Base-by-base conservation (phyloP, 2,113 vertebrate genomes). In the Notarius quadriscutis region DNA sequence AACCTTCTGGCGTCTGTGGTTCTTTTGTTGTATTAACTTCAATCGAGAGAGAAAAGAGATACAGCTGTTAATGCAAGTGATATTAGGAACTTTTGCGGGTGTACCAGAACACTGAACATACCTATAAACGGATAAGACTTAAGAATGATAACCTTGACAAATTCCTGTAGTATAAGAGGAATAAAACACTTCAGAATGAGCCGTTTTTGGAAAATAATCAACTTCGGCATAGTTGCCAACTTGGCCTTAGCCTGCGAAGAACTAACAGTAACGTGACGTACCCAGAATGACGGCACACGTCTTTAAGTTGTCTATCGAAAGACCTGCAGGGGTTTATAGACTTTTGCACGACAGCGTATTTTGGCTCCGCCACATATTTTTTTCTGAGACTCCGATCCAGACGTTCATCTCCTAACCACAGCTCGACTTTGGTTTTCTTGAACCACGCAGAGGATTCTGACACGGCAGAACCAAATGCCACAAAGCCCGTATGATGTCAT, bases 401-500 rank as follows among this genome's bases (percentile, higher is more conserved):
- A 20, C 72, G 0, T 30, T 58, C 41, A 62, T 25, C 22, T 63
- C 34, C 58, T 30, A 58, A 53, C 72, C 72, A 1, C 82, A 78
- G 58, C 60, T 65, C 14, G 27, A 25, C 57, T 72, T 62, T 53
- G 55, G 20, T 27, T 48, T 77, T 27, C 71, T 50, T 63, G 71
- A 85, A 85, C 71, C 55, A 10, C 41, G 34, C 5, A 3, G 20
- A 85, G 84, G 18, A 77, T 75, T 60, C 71, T 9, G 12, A 77
- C 34, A 58, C 34, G 25, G 71, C 57, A 75, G 84, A 74, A 84
- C 69, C 27, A 6, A 58, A 60, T 48, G 83, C 71, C 84, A 75
- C 84, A 85, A 57, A 63, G 57, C n/a, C 22, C 11, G 17, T 65
- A 53, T 85, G 84, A 85, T 85, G 84, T 85, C 84, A 78, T 78